phyloP scores from a whole-genome alignment of 2,888 invertebrate genomes.

The Spilarctia lutea region DNA sequence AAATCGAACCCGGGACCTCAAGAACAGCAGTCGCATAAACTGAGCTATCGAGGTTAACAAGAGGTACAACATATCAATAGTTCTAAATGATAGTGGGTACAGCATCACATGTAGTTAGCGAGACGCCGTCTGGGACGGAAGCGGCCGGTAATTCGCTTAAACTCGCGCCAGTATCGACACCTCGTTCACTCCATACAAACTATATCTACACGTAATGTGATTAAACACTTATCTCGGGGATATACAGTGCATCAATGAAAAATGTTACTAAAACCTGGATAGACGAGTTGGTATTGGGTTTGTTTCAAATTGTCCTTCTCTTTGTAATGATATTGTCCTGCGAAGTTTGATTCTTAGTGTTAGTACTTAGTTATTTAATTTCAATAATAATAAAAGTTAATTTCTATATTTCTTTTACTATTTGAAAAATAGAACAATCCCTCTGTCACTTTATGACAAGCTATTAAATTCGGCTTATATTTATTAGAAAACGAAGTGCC shows the following conservation, averaged over 20 bases:
- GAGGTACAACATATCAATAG: not conserved
- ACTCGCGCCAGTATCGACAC: slow-evolving; percentile 52
- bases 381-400: no score
- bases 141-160: slow-evolving; percentile 58
- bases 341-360: no score
- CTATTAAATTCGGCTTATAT: slow-evolving; percentile 56
- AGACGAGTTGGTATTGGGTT: no score
- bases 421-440: not conserved
- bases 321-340: no score
- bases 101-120: slow-evolving; percentile 1
- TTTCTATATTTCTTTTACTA: not conserved
- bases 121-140: slow-evolving; percentile 45
- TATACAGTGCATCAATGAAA: not conserved
- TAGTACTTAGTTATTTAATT: no score
- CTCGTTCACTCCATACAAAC: slow-evolving; percentile 9
- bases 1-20: no score
- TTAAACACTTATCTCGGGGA: slow-evolving; percentile 19
- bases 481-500: slow-evolving; percentile 60
- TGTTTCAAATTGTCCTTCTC: no score
- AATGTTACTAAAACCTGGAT: no score
- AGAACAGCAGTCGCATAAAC: no score
- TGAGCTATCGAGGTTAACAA: no score
- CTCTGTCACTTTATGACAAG: slow-evolving; percentile 32
- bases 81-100: not conserved
- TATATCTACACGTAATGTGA: slow-evolving; percentile 13